These are phyloP conservation scores for Ceratina australensis DNA, from an alignment of 1,140 invertebrate genomes.

Conservation along the genomic window DNA sequence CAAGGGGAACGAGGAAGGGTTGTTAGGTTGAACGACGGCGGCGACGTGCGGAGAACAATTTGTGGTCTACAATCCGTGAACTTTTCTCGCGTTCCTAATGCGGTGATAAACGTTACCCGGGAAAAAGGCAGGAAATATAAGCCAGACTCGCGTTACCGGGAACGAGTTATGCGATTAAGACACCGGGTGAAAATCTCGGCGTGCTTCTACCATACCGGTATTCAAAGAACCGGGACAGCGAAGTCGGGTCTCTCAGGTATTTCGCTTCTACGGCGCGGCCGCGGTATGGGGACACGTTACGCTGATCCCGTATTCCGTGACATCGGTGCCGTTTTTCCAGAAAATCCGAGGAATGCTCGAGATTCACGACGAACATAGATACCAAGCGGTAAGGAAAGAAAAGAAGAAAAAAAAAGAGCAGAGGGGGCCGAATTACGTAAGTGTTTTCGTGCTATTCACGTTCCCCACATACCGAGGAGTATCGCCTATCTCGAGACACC, in stretches of 20 bases:
- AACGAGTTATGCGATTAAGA: slow-evolving; percentile 49
- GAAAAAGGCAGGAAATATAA: slow-evolving; percentile 48
- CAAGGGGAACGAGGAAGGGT: not conserved
- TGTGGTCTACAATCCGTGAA: slow-evolving; percentile 43
- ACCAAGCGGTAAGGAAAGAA: not conserved
- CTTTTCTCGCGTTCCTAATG: slow-evolving; percentile 28
- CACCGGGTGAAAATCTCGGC: slow-evolving; percentile 44
- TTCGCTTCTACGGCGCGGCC: slow-evolving; percentile 13
- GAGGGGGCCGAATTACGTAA: slow-evolving; percentile 37
- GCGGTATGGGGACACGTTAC: slow-evolving; percentile 37
- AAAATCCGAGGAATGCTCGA: slow-evolving; percentile 44
- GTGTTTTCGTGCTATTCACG: slow-evolving; percentile 31
- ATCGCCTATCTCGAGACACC: slow-evolving; percentile 15
- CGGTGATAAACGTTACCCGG: slow-evolving; percentile 28
- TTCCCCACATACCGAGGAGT: slow-evolving; percentile 20
- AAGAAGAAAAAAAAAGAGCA: not conserved
- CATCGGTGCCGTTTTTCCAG: slow-evolving; percentile 48
- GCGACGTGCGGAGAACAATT: slow-evolving; percentile 16
- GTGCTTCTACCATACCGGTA: slow-evolving; percentile 47
- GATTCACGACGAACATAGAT: slow-evolving; percentile 1
- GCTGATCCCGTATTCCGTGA: slow-evolving; percentile 38
- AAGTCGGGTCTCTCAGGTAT: slow-evolving; percentile 19
- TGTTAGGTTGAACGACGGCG: not conserved
- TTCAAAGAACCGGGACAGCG: slow-evolving; percentile 47
- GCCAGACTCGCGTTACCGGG: slow-evolving; percentile 43